Base-by-base conservation (phyloP, 2,888 invertebrate genomes). In the Ferrisia virgata region DNA sequence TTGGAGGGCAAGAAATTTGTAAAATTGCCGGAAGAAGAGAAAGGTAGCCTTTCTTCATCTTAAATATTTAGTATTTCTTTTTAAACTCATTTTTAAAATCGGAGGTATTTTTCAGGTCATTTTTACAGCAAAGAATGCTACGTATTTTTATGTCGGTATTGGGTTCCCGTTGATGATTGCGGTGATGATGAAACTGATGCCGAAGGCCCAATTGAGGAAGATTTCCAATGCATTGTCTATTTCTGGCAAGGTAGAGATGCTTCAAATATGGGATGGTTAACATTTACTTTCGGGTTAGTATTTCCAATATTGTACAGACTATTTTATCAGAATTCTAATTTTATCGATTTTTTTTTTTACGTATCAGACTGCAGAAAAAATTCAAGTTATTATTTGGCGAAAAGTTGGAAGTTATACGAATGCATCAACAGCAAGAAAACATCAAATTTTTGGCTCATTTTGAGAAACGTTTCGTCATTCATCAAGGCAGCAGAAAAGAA, bases 231-330 rank as follows among this genome's bases (percentile, higher is more conserved):
- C 90, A 96, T 98, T 79, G 98, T 99, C n/a, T 99, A 99, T 90
- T 99, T 99, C 91, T 99, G 99, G 99, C 99, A 99, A 90, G 99
- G 99, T 0, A 91, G 95, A 82, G 95, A 97, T 88, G 99, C 99
- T 2, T 94, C 95, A 85, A 99, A 99, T 90, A 99, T 99, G 98
- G 99, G 99, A 85, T 99, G 99, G 98, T 91, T 99, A 0, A 99
- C 97, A 0, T 99, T 99, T 90, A 99, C 99, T 0, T 99, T 99
- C 90, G 97, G 96, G 87, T 91, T 36, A 13, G 39, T 85, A 79
- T 53, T 64, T 78, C 84, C n/a, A n/a, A n/a, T n/a, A n/a, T n/a
- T n/a, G n/a, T n/a, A n/a, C n/a, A n/a, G n/a, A n/a, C n/a, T n/a
- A n/a, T n/a, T n/a, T n/a, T n/a, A n/a, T n/a, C 31, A 53, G 39